Conservation (phyloP, 2,113 vertebrate genomes). For the Dromiciops gliroides region DNA sequence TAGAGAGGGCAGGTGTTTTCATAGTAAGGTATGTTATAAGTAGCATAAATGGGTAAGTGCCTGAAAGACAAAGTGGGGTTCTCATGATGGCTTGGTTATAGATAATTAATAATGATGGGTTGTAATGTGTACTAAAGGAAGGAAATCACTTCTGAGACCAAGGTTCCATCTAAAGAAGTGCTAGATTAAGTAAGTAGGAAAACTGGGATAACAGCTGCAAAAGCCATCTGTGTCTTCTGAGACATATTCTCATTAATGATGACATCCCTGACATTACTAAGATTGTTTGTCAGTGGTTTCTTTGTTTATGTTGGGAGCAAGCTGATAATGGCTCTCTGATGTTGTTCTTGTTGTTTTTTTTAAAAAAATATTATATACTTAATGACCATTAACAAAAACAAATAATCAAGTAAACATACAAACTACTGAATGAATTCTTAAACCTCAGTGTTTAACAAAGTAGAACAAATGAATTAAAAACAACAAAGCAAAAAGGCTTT, state of each 20-base stretch:
- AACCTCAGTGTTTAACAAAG: neutral
- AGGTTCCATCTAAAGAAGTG: neutral
- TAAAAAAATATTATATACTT: neutral
- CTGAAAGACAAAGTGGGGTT: neutral
- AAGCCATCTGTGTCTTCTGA: neutral
- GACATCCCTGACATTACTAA: conserved; percentile 46
- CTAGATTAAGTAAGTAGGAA: neutral
- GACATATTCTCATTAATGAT: conserved; percentile 43
- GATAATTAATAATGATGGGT: neutral
- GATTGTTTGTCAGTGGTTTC: conserved; percentile 50
- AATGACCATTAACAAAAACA: neutral
- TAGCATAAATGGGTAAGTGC: neutral
- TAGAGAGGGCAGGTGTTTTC: neutral
- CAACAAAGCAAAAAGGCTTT: neutral
- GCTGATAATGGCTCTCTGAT: conserved; percentile 30
- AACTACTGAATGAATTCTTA: neutral
- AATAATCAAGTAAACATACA: neutral
- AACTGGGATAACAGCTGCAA: conserved; percentile 37
- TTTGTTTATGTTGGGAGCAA: conserved; percentile 46
- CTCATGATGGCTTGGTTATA: neutral
- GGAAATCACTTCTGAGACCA: neutral
- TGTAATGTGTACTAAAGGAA: neutral
- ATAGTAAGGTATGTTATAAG: neutral
- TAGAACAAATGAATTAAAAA: neutral
- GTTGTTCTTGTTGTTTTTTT: conserved; percentile 38